phyloP scores from a whole-genome alignment of 2,113 vertebrate genomes.

The Archocentrus centrarchus region DNA sequence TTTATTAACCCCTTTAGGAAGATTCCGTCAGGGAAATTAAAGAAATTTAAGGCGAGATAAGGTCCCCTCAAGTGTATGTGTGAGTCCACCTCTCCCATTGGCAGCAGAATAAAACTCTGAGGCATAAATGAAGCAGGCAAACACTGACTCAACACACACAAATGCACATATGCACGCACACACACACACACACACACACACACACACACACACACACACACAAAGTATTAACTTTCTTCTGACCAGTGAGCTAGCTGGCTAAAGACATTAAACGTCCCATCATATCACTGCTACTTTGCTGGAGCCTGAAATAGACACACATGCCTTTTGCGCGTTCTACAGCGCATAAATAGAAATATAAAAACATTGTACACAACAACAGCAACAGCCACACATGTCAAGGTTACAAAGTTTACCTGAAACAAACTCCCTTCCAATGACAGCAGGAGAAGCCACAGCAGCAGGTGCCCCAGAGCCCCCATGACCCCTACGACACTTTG shows the following conservation, averaged over 20 bases:
- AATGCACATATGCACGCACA: not conserved
- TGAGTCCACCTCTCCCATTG: slow-evolving; percentile 67
- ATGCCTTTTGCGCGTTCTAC: slow-evolving; percentile 18
- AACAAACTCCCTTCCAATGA: slow-evolving; percentile 46
- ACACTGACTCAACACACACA: not conserved
- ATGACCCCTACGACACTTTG: slow-evolving; percentile 39
- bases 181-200: not conserved
- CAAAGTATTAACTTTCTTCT: slow-evolving; percentile 35
- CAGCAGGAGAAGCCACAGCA: slow-evolving; percentile 64
- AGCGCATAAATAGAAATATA: slow-evolving; percentile 45
- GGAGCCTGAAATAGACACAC: slow-evolving; percentile 75
- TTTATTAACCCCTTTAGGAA: no score
- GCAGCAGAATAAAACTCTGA: not conserved
- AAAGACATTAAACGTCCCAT: slow-evolving; percentile 32
- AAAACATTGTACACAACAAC: not conserved
- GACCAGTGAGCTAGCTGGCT: not conserved
- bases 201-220: not conserved
- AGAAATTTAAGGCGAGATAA: not conserved
- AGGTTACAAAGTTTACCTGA: slow-evolving; percentile 61
- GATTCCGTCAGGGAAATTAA: no score
- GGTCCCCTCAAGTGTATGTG: not conserved
- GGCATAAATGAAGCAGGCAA: not conserved
- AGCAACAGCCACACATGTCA: not conserved
- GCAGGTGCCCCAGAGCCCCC: slow-evolving; percentile 42
- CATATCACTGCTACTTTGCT: slow-evolving; percentile 52